These are phyloP conservation scores for Halocaridina rubra DNA, from an alignment of 2,888 invertebrate species.

Conservation along the genomic window DNA sequence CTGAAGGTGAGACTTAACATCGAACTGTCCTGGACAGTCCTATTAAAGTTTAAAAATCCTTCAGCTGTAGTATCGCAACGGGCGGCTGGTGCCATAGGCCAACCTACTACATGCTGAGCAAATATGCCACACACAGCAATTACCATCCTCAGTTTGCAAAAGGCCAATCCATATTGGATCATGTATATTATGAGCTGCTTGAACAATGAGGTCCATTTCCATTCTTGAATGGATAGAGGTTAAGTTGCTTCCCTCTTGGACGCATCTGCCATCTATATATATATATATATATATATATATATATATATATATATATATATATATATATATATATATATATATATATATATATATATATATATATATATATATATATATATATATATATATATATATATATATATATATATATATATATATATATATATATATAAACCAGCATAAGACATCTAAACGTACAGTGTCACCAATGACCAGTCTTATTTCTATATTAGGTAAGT, in stretches of 20 bases:
- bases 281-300: not conserved
- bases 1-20: no score
- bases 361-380: not conserved
- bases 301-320: not conserved
- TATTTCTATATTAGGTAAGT: no score
- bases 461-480: no score
- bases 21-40: no score
- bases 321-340: not conserved
- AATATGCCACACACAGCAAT: no score
- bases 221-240: conserved; percentile 41
- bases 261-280: conserved; percentile 23
- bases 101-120: no score
- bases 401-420: not conserved
- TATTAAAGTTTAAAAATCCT: no score
- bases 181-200: not conserved
- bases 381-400: not conserved
- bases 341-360: not conserved
- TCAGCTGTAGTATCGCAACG: no score
- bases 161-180: conserved; percentile 48
- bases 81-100: no score
- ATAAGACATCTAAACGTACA: no score
- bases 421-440: not conserved
- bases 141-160: conserved; percentile 25
- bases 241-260: conserved; percentile 13
- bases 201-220: conserved; percentile 24